Base-by-base conservation (phyloP, 2,797 vertebrate species). In the Gymnothorax javanicus region DNA sequence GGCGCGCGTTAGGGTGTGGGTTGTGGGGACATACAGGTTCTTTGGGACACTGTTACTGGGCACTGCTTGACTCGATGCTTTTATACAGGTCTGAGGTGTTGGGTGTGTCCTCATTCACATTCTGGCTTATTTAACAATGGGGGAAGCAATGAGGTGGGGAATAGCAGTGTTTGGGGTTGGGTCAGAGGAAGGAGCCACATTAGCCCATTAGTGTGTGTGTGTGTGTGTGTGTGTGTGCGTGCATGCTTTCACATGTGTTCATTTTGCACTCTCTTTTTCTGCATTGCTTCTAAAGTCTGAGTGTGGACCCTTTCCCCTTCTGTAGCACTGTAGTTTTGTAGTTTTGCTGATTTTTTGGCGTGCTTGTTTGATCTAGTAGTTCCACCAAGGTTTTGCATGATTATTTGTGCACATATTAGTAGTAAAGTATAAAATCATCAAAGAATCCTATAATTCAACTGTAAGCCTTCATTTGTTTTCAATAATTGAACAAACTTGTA, bases 51-150 rank as follows among this genome's bases (percentile, higher is more conserved):
- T 87, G 87, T 86, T 89, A 79, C 77, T 87, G 87, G 91, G 90
- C 1, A 83, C 87, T 88, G 88, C 85, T 71, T 90, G 90, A 87
- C 93, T 94, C 91, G 93, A 92, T 94, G 93, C 91, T 92, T 96
- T 95, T 96, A 96, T 96, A 95, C 93, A 90, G 91, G 92, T 89
- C 85, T 89, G 91, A 91, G 91, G 92, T 91, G 8, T 82, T 73
- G 88, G 86, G 62, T 60, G 54, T 56, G 85, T 57, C 71, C 25
- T 20, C 89, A 94, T 91, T 93, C 94, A 92, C 93, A 94, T 93
- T 90, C 91, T 67, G 58, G 52, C 86, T 87, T 90, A 83, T 88
- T 87, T 88, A 89, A 85, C 84, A 89, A 89, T 57, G 88, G 87
- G 58, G 91, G 88, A 54, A 75, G 82, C 85, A 64, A 87, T 86